Evolutionary conservation across 2,113 vertebrate species (phyloP), one percentile per base, ranked within the genome.

Genomic region (Erinaceus europaeus): DNA sequence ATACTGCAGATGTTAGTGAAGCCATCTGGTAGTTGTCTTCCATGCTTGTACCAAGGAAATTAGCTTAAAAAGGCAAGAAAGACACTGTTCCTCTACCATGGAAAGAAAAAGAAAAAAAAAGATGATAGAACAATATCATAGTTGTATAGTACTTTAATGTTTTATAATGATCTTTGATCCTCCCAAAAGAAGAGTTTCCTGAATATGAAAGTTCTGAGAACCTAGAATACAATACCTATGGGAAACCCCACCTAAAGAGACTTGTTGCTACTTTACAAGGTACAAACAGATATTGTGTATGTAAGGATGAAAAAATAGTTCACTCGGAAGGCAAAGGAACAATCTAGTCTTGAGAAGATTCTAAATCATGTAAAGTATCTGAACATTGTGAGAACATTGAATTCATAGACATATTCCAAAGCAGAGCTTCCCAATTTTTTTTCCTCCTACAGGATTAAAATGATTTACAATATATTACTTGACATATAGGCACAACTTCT

Each of bases 131-230:
- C 86, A 94, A 92, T 81, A 71, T 77, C 81, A 78, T 59, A 80
- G 57, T 81, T 80, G 23, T 84, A 71, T 76, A 82, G 52, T 38
- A 53, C 74, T 92, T 92, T 92, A 87, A 92, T 90, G 74, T 93
- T 87, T 90, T 77, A 92, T 85, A 89, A 89, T 87, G 72, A 34
- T 79, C 91, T 88, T 95, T 93, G 90, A 90, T 91, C 87, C 78
- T 93, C 59, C 69, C 64, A 46, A 81, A 88, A 86, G 87, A 90
- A 90, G 73, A 81, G 76, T 71, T 91, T 93, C 93, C 90, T 92
- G 92, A 94, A 86, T 64, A 62, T 84, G 52, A 80, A 93, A 90
- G 75, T 90, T 95, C 93, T 93, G 90, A 95, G 71, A 91, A 59
- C 69, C n/a, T 62, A 72, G 57, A 91, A 83, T 25, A 92, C 71